phyloP scores from a whole-genome alignment of 2,113 vertebrate species.

The Mobula hypostoma region DNA sequence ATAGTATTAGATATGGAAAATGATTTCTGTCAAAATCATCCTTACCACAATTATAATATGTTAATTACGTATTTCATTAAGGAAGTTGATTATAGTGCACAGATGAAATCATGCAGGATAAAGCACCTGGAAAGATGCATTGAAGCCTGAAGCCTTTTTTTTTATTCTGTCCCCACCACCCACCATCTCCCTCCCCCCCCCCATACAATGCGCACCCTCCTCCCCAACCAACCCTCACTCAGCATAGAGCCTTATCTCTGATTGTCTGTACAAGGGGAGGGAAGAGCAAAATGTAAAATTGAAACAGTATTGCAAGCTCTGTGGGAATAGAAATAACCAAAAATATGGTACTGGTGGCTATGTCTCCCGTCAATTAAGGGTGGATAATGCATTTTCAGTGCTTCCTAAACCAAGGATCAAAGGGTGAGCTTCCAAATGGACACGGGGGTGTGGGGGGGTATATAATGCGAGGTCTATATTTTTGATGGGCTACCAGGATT shows the following conservation, averaged over 20 bases:
- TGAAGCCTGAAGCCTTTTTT: constrained; percentile 66
- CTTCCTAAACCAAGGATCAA: constrained; percentile 96
- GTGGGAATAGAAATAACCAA: constrained; percentile 42
- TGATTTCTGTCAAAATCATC: constrained; percentile 99
- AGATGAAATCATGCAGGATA: constrained; percentile 88
- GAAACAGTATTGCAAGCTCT: constrained; percentile 44
- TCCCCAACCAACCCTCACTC: constrained; percentile 32
- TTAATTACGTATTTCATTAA: constrained; percentile 99
- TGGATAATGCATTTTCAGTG: constrained; percentile 66
- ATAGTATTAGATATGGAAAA: constrained; percentile 99
- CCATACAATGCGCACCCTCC: constrained; percentile 6
- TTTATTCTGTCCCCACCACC: constrained; percentile 39
- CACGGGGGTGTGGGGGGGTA: constrained; percentile 62
- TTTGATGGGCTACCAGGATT: constrained; percentile 69
- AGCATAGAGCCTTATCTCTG: constrained; percentile 45
- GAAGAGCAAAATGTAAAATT: constrained; percentile 36
- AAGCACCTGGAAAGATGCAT: constrained; percentile 87
- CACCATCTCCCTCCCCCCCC: constrained; percentile 39
- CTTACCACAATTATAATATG: constrained; percentile 99
- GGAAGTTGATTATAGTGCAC: constrained; percentile 97
- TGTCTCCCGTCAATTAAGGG: constrained; percentile 67
- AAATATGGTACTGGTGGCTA: constrained; percentile 40
- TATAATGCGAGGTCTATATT: constrained; percentile 58
- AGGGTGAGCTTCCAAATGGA: constrained; percentile 98
- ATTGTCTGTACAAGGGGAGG: constrained; percentile 36